These are phyloP conservation scores for Hippopotamyrus pictus DNA, from an alignment of 2,797 vertebrate species.

Conservation along the genomic window DNA sequence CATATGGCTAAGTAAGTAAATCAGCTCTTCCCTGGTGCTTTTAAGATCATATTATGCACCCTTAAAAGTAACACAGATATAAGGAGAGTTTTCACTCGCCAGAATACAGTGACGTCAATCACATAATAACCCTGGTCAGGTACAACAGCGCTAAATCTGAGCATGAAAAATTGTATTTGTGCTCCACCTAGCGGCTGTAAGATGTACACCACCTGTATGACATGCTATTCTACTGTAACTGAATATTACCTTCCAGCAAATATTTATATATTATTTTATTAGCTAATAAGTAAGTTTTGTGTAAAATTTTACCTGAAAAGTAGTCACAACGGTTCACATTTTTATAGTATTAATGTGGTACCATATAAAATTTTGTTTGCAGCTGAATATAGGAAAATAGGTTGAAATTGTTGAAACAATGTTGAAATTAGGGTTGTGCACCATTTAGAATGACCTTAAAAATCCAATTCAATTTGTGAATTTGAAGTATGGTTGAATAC, in stretches of 20 bases:
- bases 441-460: neutral
- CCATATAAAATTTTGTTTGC: neutral
- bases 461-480: neutral
- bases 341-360: neutral
- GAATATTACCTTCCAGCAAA: neutral
- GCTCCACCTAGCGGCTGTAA: neutral
- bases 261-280: neutral
- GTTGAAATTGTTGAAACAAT: too few species aligned
- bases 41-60: neutral
- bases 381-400: neutral
- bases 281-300: neutral
- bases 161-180: neutral
- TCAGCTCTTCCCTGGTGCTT: neutral
- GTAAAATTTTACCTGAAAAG: neutral
- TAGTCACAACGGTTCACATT: neutral
- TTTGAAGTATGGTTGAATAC: neutral
- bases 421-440: neutral
- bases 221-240: neutral
- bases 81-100: neutral
- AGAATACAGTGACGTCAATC: neutral
- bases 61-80: neutral
- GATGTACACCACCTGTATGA: neutral
- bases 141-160: neutral
- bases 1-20: neutral
- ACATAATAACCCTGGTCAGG: neutral